Evolutionary conservation across 2,888 invertebrate genomes (phyloP).

Genomic region (Drosophila parthenogenetica): DNA sequence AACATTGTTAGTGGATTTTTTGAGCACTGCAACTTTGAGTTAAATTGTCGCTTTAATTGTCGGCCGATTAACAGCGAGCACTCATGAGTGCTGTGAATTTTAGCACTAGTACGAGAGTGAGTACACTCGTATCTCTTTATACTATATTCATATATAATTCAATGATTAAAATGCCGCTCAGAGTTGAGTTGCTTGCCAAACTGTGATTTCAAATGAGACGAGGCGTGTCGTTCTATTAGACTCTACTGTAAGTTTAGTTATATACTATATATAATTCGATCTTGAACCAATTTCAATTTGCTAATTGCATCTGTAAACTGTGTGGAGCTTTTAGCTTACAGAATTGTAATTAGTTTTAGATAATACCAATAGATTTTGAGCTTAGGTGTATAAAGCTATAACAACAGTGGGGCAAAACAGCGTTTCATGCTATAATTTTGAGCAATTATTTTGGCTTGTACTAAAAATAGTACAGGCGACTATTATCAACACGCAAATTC

Average conservation of each 20-base stretch:
- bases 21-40: conserved; percentile 6
- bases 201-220: conserved; percentile 4
- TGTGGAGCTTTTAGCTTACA: too few relatives aligned
- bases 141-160: conserved; percentile 5
- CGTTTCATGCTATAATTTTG: too few relatives aligned
- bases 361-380: too few relatives aligned
- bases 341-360: too few relatives aligned
- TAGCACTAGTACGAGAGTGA: not conserved
- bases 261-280: not conserved
- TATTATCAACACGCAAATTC: too few relatives aligned
- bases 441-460: too few relatives aligned
- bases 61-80: conserved; percentile 10
- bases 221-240: conserved; percentile 12
- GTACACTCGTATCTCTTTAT: not conserved
- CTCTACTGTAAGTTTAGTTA: conserved; percentile 5
- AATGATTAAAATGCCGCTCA: conserved; percentile 22
- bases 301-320: too few relatives aligned
- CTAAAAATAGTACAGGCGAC: too few relatives aligned
- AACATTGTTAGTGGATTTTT: conserved; percentile 2
- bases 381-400: too few relatives aligned
- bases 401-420: too few relatives aligned
- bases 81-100: not conserved
- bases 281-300: conserved; percentile 16
- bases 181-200: conserved; percentile 11
- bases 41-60: conserved; percentile 9